Evolutionary conservation across 2,888 invertebrate species (phyloP).

Genomic region (Blastobasis adustella): DNA sequence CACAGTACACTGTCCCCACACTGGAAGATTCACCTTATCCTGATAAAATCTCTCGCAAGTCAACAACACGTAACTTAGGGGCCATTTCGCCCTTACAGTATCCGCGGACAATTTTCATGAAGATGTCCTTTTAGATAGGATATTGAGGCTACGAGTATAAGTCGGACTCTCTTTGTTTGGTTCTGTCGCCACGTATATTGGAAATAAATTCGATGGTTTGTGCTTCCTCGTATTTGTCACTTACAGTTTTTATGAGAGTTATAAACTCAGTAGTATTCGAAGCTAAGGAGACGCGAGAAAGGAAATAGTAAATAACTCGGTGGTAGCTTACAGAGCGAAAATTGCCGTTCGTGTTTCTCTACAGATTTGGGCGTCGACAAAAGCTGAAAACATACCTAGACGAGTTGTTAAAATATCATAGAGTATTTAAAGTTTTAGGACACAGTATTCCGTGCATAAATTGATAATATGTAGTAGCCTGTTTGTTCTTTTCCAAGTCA

Average conservation of each 20-base stretch:
- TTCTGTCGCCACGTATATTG: conserved; percentile 32
- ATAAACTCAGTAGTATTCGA: conserved; percentile 1
- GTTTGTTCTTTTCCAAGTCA: no score
- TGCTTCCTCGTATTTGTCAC: conserved; percentile 16
- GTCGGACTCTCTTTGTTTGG: conserved; percentile 17
- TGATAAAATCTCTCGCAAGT: conserved; percentile 21
- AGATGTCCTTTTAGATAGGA: conserved; percentile 31
- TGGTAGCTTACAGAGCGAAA: no score
- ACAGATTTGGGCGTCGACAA: no score
- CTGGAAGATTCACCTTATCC: conserved; percentile 8
- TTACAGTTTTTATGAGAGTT: conserved; percentile 8
- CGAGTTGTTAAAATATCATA: no score
- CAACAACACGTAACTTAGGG: conserved; percentile 25
- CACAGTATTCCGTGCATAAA: no score
- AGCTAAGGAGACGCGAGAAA: no score
- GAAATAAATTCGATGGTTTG: conserved; percentile 53
- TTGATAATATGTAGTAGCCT: no score
- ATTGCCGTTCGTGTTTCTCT: no score
- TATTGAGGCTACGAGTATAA: conserved; percentile 8
- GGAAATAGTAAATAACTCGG: no score
- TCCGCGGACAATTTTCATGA: conserved; percentile 30
- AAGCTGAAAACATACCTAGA: no score
- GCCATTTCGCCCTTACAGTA: conserved; percentile 12
- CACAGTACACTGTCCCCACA: conserved; percentile 1
- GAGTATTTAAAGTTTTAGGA: no score